These are phyloP conservation scores for Amphibalanus amphitrite DNA, from an alignment of 1,140 invertebrate genomes.

Conservation along the genomic window DNA sequence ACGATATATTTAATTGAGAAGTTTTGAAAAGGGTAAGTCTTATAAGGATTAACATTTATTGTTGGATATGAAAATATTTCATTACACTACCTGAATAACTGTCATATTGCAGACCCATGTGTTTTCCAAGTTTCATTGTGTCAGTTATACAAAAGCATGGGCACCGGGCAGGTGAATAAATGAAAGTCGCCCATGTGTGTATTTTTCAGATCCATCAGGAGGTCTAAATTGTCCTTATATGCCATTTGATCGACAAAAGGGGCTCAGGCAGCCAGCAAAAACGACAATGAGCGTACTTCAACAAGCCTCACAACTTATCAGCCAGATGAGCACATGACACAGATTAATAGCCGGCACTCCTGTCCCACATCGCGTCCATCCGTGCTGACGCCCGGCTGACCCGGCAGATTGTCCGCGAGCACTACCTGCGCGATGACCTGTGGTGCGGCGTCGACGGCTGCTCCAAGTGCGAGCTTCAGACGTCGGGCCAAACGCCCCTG, in stretches of 20 bases:
- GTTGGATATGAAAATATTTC: too few relatives aligned
- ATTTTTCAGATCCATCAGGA: too few relatives aligned
- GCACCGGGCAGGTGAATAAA: too few relatives aligned
- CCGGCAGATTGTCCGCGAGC: conserved; percentile 68
- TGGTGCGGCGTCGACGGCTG: conserved; percentile 72
- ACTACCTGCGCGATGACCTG: conserved; percentile 90
- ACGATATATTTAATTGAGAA: too few relatives aligned
- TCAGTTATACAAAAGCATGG: too few relatives aligned
- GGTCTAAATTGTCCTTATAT: too few relatives aligned
- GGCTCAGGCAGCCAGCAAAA: background rate
- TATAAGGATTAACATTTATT: too few relatives aligned
- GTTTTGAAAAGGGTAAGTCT: too few relatives aligned
- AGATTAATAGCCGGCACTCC: background rate
- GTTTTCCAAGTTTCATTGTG: too few relatives aligned
- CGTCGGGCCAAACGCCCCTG: conserved; percentile 27
- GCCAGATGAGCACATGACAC: conserved; percentile 7
- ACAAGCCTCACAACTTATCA: background rate
- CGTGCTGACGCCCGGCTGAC: background rate
- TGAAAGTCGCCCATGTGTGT: too few relatives aligned
- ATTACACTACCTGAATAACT: too few relatives aligned
- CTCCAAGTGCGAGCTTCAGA: conserved; percentile 33
- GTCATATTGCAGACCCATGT: too few relatives aligned
- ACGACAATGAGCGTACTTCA: background rate
- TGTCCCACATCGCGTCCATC: background rate
- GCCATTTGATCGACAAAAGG: background rate